Conservation (phyloP, 2,113 vertebrate species). For the Eurypyga helias region DNA sequence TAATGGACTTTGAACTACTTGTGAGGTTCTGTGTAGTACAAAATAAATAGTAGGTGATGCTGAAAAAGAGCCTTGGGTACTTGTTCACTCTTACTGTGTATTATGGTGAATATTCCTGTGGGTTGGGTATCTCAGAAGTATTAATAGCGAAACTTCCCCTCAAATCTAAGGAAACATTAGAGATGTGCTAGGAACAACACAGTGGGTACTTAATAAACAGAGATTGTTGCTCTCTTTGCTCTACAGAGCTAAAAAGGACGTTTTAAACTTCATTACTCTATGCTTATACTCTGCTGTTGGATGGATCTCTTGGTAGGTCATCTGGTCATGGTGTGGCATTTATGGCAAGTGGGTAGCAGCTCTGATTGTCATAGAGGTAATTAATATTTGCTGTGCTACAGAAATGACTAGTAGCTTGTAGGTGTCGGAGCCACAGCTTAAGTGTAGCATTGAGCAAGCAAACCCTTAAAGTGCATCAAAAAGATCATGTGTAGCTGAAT, state of each 20-base stretch:
- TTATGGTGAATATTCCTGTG: neutral
- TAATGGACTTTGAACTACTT: neutral
- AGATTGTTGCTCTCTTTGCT: neutral
- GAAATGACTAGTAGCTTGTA: neutral
- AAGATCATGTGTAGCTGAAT: neutral
- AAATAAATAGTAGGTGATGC: neutral
- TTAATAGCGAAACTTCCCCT: neutral
- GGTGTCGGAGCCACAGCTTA: neutral
- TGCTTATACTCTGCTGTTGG: neutral
- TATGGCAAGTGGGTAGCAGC: neutral
- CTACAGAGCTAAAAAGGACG: neutral
- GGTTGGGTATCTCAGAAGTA: neutral
- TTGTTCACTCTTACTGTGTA: fast-evolving
- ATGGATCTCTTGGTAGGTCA: neutral
- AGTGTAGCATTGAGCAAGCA: neutral
- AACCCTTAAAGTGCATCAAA: neutral
- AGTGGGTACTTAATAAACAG: neutral
- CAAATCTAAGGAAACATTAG: neutral
- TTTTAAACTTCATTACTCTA: neutral
- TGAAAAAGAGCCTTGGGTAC: neutral
- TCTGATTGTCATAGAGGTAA: neutral
- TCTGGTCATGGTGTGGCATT: neutral
- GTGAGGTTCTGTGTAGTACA: neutral
- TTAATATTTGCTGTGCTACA: fast-evolving
- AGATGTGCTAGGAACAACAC: neutral